A percentile compares a stretch with the other conserved stretches of the same genome.
These are phyloP conservation scores for Halcyon smyrnensis DNA, from an alignment of 2,797 vertebrate species.

Conservation along the genomic window DNA sequence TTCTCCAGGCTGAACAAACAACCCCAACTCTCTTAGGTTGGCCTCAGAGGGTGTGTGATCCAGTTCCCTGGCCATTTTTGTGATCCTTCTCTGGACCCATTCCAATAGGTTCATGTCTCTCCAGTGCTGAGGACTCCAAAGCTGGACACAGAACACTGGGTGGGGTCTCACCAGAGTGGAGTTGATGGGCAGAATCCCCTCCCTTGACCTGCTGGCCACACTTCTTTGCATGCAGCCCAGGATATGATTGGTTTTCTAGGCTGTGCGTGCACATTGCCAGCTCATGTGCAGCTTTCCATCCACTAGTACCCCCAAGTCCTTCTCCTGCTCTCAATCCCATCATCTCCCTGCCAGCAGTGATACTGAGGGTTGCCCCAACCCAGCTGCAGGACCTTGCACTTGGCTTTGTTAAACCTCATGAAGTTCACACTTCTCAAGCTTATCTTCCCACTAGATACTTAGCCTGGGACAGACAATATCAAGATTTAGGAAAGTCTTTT, in stretches of 20 bases:
- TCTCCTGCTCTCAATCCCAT: not conserved
- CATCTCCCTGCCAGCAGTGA: not conserved
- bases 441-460: not conserved
- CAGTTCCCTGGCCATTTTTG: not conserved
- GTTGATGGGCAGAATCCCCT: not conserved
- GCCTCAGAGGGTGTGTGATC: not conserved
- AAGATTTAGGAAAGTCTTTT: conserved; percentile 4
- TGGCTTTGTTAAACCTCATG: not conserved
- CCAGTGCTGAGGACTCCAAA: not conserved
- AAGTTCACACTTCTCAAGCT: not conserved
- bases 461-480: not conserved
- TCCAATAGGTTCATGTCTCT: not conserved
- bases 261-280: not conserved
- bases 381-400: not conserved
- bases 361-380: not conserved
- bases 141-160: not conserved
- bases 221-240: not conserved
- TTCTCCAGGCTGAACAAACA: not conserved
- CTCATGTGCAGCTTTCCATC: not conserved
- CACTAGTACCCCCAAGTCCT: not conserved
- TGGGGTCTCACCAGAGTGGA: not conserved
- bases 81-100: not conserved
- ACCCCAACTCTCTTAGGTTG: not conserved
- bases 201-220: not conserved
- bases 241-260: not conserved